Conservation (phyloP, 1,140 invertebrate species). For the Rhysida immarginata region DNA sequence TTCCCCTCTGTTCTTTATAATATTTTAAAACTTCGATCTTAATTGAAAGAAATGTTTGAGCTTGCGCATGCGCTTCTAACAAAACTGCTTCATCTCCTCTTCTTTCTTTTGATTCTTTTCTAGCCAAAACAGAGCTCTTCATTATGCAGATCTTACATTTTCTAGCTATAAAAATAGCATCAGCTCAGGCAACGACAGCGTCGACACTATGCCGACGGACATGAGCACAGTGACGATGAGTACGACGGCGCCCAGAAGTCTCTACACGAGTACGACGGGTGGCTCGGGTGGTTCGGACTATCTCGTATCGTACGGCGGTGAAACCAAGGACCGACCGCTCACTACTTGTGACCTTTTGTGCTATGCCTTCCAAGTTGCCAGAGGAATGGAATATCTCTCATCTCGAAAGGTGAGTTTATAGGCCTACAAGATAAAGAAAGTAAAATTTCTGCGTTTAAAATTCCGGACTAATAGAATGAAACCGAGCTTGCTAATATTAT, state of each 20-base stretch:
- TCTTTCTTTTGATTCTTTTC: neutral
- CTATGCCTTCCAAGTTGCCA: slow-evolving; percentile 21
- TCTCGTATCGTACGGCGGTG: neutral
- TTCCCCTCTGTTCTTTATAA: too few relatives aligned
- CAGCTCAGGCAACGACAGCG: neutral
- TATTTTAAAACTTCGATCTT: too few relatives aligned
- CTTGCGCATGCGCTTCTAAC: too few relatives aligned
- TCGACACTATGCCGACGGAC: slow-evolving; percentile 6
- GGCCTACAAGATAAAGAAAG: too few relatives aligned
- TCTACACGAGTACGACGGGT: neutral
- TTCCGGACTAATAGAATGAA: too few relatives aligned
- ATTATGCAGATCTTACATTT: slow-evolving; percentile 7
- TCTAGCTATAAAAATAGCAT: neutral
- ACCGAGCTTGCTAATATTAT: too few relatives aligned
- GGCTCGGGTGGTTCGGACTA: neutral
- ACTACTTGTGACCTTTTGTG: slow-evolving; percentile 20
- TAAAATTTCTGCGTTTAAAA: too few relatives aligned
- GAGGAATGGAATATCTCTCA: slow-evolving; percentile 24
- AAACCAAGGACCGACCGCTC: slow-evolving; percentile 7
- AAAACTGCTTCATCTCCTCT: neutral
- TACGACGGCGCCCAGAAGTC: neutral
- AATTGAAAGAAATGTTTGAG: too few relatives aligned
- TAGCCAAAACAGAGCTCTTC: neutral
- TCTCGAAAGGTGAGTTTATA: slow-evolving; percentile 18
- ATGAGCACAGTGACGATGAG: slow-evolving; percentile 2